A percentile compares a stretch with the other conserved stretches of the same genome.
phyloP scores from a whole-genome alignment of 2,797 vertebrate species.

The Amniataba percoides region DNA sequence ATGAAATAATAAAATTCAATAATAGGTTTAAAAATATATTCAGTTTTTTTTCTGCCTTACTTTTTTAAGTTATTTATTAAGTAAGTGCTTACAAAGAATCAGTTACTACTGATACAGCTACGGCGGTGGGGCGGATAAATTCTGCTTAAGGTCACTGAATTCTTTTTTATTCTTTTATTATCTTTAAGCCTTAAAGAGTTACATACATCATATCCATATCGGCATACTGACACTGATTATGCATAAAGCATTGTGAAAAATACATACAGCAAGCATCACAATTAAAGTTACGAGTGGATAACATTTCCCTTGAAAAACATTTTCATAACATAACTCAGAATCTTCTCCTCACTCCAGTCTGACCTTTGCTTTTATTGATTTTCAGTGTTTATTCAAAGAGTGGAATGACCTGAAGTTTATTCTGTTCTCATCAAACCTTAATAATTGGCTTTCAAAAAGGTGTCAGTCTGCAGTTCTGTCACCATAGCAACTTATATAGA shows the following conservation, averaged over 20 bases:
- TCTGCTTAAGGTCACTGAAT: too few relatives aligned
- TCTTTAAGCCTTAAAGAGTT: too few relatives aligned
- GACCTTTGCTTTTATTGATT: neutral
- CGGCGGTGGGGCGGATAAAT: too few relatives aligned
- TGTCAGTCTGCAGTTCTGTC: neutral
- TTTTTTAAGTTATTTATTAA: too few relatives aligned
- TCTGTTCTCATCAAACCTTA: neutral
- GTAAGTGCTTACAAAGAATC: too few relatives aligned
- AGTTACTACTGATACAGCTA: too few relatives aligned
- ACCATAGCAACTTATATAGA: neutral
- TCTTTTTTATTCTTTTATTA: too few relatives aligned
- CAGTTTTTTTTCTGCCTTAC: too few relatives aligned
- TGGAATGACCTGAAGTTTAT: neutral
- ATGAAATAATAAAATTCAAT: too few relatives aligned
- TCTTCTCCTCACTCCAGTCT: neutral
- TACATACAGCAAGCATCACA: neutral
- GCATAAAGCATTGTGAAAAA: neutral
- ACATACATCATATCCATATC: too few relatives aligned
- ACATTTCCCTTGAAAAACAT: neutral
- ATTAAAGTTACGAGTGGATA: neutral
- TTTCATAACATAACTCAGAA: neutral
- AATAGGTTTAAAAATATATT: too few relatives aligned
- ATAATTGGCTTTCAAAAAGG: constrained; percentile 5
- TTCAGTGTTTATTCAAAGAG: neutral
- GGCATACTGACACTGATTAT: too few relatives aligned